phyloP scores from a whole-genome alignment of 2,797 vertebrate genomes.

The Silurus aristotelis region DNA sequence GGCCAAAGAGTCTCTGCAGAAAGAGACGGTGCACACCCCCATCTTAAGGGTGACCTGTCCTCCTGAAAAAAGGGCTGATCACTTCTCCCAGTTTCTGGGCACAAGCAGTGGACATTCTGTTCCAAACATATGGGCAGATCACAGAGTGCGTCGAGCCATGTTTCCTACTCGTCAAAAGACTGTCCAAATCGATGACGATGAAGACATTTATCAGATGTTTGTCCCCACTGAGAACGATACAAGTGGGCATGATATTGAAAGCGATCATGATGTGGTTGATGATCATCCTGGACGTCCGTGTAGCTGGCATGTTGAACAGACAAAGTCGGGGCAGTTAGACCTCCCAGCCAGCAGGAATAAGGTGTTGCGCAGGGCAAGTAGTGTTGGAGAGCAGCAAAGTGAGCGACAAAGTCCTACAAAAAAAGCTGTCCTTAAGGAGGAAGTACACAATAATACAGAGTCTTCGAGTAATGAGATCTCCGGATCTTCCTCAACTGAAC shows the following conservation, averaged over 20 bases:
- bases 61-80: conserved; percentile 70
- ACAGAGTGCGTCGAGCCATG: conserved; percentile 87
- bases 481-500: conserved; percentile 84
- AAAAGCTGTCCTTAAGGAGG: conserved; percentile 33
- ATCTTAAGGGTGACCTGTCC: conserved; percentile 70
- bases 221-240: conserved; percentile 78
- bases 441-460: conserved; percentile 63
- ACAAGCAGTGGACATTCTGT: conserved; percentile 74
- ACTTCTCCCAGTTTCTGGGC: conserved; percentile 70
- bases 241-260: conserved; percentile 66
- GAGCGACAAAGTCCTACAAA: conserved; percentile 61
- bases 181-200: conserved; percentile 84
- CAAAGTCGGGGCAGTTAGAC: conserved; percentile 66
- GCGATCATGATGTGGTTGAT: conserved; percentile 54
- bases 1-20: conserved; percentile 82
- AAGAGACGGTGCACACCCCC: conserved; percentile 76
- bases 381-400: conserved; percentile 84
- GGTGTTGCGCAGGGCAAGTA: conserved; percentile 87
- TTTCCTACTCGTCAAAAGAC: conserved; percentile 86
- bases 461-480: conserved; percentile 75
- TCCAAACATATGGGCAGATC: conserved; percentile 91
- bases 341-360: conserved; percentile 67
- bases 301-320: conserved; percentile 90
- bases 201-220: conserved; percentile 97
- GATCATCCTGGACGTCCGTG: conserved; percentile 81